Percentiles rank a stretch among this genome's conserved stretches.
These are phyloP conservation scores for Epistrophe eligans DNA, from an alignment of 2,888 invertebrate species.

Conservation along the genomic window DNA sequence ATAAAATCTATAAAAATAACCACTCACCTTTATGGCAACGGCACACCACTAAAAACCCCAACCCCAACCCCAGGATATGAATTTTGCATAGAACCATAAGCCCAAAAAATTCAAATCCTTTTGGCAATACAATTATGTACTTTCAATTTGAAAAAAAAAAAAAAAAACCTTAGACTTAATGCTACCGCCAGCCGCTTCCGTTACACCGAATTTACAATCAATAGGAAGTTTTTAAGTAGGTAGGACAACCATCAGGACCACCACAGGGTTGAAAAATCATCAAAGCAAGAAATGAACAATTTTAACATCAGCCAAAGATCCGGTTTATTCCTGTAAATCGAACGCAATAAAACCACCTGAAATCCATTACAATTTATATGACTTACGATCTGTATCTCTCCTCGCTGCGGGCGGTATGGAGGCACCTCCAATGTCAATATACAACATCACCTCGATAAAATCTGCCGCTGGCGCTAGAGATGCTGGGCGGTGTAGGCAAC, in stretches of 20 bases:
- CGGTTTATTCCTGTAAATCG: conserved; percentile 74
- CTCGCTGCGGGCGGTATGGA: not conserved
- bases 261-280: conserved; percentile 63
- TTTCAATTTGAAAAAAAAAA: conserved; percentile 42
- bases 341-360: conserved; percentile 74
- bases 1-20: not conserved
- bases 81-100: conserved; percentile 57
- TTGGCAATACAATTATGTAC: conserved; percentile 63
- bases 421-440: conserved; percentile 33
- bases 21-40: conserved; percentile 1
- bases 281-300: conserved; percentile 74
- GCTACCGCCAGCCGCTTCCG: not conserved
- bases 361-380: conserved; percentile 75
- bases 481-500: too few relatives aligned
- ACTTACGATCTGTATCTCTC: conserved; percentile 47
- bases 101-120: conserved; percentile 40
- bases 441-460: conserved; percentile 7
- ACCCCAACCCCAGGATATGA: conserved; percentile 10
- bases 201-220: conserved; percentile 38
- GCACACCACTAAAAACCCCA: not conserved
- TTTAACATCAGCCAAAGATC: conserved; percentile 67
- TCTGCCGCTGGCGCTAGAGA: not conserved
- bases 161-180: not conserved
- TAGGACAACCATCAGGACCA: conserved; percentile 25
- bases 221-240: not conserved